Evolutionary conservation across 1,140 invertebrate species (phyloP), one percentile per base, ranked within the genome.

Genomic region (Ruditapes philippinarum): DNA sequence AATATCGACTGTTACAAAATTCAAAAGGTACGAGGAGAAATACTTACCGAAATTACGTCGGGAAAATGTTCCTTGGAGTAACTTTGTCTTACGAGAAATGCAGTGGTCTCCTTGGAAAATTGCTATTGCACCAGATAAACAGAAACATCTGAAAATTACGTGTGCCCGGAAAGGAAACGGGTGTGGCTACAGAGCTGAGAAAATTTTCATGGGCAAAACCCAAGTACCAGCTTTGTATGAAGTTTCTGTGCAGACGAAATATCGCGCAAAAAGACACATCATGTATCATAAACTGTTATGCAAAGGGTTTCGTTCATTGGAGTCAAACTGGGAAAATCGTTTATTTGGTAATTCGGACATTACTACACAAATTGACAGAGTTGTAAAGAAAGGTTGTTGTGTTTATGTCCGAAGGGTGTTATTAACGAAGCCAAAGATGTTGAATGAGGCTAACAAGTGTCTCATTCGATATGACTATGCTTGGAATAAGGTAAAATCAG

Each of bases 21-120:
- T 40, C 31, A 88, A 68, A 22, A 82, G 62, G 49, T 74, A 60
- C 14, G 1, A 36, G 31, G 51, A 62, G 9, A 76, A 82, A 83
- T 19, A 45, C 25, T 62, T 83, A 28, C 78, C 88, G 38, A 60
- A 76, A 62, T 65, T 82, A 12, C 38, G 62, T 45, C 45, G 88
- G 25, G 88, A 82, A 60, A 89, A 82, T 36, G 88, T 89, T 19
- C 80, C 88, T 25, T 65, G 83, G 60, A 42, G 19, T 28, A 83
- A 89, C 42, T 89, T 83, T 36, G 19, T 89, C 65, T n/a, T 89
- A 19, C 36, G 49, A 31, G 70, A 89, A 31, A 40, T 89, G 51
- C 25, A n/a, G 17, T 88, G 85, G 85, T 68, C 74, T 19, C 14
- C 28, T 0, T 88, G 85, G 85, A 25, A 79, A 70, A n/a, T 79